Base-by-base conservation (phyloP, 2,797 vertebrate genomes). In the Acanthornis magna region DNA sequence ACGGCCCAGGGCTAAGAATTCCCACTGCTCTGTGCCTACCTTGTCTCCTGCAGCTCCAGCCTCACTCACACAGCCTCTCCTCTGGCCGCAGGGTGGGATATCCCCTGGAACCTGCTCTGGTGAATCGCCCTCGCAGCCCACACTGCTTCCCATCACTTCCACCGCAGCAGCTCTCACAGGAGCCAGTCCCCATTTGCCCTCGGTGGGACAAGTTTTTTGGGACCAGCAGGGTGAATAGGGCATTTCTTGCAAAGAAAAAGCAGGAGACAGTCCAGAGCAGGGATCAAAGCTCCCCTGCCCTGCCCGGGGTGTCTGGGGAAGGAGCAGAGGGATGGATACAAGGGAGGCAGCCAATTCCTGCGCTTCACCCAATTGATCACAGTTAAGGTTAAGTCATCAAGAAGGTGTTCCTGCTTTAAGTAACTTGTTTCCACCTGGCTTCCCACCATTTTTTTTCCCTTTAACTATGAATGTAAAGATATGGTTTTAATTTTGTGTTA, bases 81-180 rank as follows among this genome's bases (percentile, higher is more conserved):
- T 62, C 30, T 3, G 26, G 32, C 12, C 4, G 0, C 27, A 16
- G 55, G 15, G 3, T 0, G 1, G 1, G 0, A 4, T 0, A 0
- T 7, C n/a, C 48, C 7, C 23, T 19, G 18, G 27, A 40, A 4
- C 11, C 36, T 0, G 1, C 50, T 53, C 65, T 8, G 2, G 11
- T 2, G 5, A 13, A 4, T 36, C 5, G 12, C 3, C 32, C 43
- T 42, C 1, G 0, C 0, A 0, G 10, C 0, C 2, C 0, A 4
- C 10, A 0, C 11, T 0, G 0, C 38, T 53, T 22, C 12, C 51
- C 47, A 1, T 0, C 0, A 1, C 29, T 30, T 13, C 55, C 20
- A 27, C 15, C 21, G 0, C 12, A 4, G 21, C 16, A 20, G 3
- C 45, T 43, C 22, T 1, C 16, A 5, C n/a, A 45, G 20, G 13